These are phyloP conservation scores for Garra rufa DNA, from an alignment of 2,113 vertebrate species.

Conservation along the genomic window DNA sequence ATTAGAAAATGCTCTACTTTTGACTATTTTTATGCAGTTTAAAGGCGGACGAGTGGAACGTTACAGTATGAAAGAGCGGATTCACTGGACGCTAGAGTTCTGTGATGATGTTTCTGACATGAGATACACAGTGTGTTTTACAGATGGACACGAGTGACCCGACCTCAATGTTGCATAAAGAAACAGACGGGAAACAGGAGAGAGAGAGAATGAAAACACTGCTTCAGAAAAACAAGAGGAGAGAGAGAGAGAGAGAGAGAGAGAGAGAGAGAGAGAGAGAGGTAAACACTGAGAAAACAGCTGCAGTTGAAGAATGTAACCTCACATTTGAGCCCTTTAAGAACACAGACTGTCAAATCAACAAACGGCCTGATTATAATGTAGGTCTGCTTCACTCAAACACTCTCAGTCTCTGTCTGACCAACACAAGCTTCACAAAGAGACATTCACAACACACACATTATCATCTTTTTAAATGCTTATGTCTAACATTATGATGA, in stretches of 20 bases:
- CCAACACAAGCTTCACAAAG: no score
- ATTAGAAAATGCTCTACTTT: not conserved
- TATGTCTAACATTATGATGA: not conserved
- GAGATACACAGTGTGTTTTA: not conserved
- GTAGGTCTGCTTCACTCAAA: not conserved
- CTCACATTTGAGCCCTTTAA: not conserved
- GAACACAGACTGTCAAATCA: not conserved
- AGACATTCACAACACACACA: no score
- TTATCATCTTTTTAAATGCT: not conserved
- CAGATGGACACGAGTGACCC: constrained; percentile 23
- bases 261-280: not conserved
- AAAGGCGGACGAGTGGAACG: not conserved
- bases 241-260: not conserved
- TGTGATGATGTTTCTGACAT: not conserved
- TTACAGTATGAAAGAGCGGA: not conserved
- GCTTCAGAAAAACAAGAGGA: constrained; percentile 22
- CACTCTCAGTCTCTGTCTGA: no score
- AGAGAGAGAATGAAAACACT: constrained; percentile 22
- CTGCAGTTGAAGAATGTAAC: constrained; percentile 39
- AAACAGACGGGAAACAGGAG: constrained; percentile 1
- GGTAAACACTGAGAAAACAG: constrained; percentile 46
- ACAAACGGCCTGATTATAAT: not conserved
- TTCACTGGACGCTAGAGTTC: not conserved
- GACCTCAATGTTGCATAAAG: not conserved
- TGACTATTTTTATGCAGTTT: not conserved